Conservation (phyloP, 2,113 vertebrate genomes). For the Lamprologus tigripictilis region DNA sequence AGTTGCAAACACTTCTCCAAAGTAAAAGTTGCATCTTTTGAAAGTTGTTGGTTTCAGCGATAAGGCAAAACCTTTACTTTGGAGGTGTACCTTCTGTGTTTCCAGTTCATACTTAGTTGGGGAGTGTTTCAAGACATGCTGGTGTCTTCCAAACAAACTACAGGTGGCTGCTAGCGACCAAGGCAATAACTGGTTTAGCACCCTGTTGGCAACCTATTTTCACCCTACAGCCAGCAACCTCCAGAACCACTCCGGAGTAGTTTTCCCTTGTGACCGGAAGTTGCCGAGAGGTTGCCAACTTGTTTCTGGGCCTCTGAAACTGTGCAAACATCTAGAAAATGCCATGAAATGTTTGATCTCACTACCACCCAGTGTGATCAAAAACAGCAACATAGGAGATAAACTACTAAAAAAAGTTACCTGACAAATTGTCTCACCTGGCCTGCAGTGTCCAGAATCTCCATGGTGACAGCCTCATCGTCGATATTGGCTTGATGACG, state of each 20-base stretch:
- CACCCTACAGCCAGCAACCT: background rate
- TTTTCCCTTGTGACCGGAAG: accelerated
- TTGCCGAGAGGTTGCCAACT: background rate
- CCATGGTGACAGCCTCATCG: constrained; percentile 94
- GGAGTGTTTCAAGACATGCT: background rate
- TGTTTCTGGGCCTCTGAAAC: background rate
- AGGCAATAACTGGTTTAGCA: background rate
- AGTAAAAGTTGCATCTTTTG: background rate
- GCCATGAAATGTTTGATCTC: background rate
- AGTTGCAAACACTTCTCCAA: background rate
- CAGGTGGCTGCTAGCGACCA: accelerated
- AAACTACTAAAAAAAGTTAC: background rate
- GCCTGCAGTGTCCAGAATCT: constrained; percentile 96
- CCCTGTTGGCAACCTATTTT: accelerated
- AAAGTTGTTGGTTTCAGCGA: background rate
- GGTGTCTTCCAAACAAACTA: background rate
- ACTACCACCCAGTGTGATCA: background rate
- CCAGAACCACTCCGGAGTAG: background rate
- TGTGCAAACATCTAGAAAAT: background rate
- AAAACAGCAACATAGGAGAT: background rate
- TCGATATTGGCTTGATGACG: constrained; percentile 95
- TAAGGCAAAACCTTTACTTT: background rate
- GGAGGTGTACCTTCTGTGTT: background rate
- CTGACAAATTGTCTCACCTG: constrained; percentile 75
- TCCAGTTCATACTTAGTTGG: background rate